Conservation (phyloP, 2,888 invertebrate genomes). For the Sesia bembeciformis region DNA sequence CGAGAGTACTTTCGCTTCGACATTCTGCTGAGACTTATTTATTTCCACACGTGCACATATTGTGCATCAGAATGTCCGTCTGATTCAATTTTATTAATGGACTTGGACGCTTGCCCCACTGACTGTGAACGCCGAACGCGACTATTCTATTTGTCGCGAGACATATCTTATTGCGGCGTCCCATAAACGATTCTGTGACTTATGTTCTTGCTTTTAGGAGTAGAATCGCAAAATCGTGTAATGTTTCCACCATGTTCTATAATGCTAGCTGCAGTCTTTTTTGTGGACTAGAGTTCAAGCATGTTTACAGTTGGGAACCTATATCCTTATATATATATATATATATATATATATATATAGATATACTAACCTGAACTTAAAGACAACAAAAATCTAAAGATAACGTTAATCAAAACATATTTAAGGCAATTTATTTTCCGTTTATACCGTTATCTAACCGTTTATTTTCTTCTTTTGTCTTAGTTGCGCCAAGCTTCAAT, state of each 20-base stretch:
- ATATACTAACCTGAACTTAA: too few species aligned
- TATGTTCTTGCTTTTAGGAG: slow-evolving; percentile 29
- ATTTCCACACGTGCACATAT: slow-evolving; percentile 61
- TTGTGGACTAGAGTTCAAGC: neutral
- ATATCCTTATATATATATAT: too few species aligned
- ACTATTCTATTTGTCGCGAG: slow-evolving; percentile 55
- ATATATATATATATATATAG: too few species aligned
- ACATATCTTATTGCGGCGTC: slow-evolving; percentile 34
- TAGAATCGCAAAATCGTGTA: slow-evolving; percentile 16
- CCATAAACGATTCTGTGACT: slow-evolving; percentile 32
- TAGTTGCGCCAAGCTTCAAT: too few species aligned
- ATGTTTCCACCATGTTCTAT: slow-evolving; percentile 20
- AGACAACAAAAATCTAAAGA: too few species aligned
- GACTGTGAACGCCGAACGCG: slow-evolving; percentile 61
- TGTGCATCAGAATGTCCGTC: slow-evolving; percentile 67
- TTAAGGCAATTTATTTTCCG: too few species aligned
- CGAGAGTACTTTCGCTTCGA: slow-evolving; percentile 1
- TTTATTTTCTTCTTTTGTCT: too few species aligned
- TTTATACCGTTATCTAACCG: too few species aligned
- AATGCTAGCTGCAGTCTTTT: slow-evolving; percentile 13
- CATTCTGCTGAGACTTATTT: slow-evolving; percentile 36
- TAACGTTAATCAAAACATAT: too few species aligned
- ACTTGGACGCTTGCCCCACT: slow-evolving; percentile 72
- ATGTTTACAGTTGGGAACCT: neutral
- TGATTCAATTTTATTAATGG: slow-evolving; percentile 75